Conservation (phyloP, 2,113 vertebrate species). For the Silurus asotus region DNA sequence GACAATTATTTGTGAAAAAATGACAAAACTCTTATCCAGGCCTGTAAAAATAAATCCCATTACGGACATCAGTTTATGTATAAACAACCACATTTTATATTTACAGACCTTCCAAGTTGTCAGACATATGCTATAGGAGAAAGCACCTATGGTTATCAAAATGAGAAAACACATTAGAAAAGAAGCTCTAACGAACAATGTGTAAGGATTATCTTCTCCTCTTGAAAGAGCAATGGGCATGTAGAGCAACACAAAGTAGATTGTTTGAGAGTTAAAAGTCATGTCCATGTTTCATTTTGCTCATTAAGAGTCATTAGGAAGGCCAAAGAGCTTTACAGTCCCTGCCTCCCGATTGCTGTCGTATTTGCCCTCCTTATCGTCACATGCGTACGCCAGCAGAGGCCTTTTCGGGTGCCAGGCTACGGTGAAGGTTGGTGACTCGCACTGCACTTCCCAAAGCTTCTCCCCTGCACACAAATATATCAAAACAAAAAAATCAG, state of each 20-base stretch:
- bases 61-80: background rate
- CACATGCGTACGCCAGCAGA: constrained; percentile 92
- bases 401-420: constrained; percentile 98
- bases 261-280: background rate
- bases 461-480: constrained; percentile 84
- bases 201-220: background rate
- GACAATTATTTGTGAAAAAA: background rate
- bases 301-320: constrained; percentile 90
- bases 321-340: constrained; percentile 97
- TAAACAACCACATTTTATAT: background rate
- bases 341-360: constrained; percentile 95
- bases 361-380: constrained; percentile 97
- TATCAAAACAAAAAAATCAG: background rate
- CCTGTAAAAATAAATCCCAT: background rate
- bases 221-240: background rate
- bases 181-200: background rate
- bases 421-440: constrained; percentile 97
- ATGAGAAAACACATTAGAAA: background rate
- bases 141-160: background rate
- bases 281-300: background rate
- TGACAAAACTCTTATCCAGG: background rate
- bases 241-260: background rate
- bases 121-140: background rate
- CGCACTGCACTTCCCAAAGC: constrained; percentile 98
- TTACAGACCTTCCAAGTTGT: background rate